Evolutionary conservation across 2,113 vertebrate species (phyloP), one percentile per base, ranked within the genome.

Genomic region (Centropus bengalensis): DNA sequence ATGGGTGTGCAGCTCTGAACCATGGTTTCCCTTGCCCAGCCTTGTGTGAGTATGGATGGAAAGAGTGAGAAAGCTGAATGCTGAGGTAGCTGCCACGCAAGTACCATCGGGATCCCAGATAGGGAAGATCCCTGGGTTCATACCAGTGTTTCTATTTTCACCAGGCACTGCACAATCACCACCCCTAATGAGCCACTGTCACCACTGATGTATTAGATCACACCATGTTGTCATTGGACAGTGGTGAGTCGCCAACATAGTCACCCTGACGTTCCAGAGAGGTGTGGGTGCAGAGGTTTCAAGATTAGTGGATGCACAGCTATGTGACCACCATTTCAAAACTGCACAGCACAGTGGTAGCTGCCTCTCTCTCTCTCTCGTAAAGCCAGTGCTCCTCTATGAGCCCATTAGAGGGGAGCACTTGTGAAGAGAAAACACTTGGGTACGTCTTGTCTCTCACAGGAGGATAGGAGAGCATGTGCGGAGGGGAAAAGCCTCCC

Each of bases 61-160:
- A n/a, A 32, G 13, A 82, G 24, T 6, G 36, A 67, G 59, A 63
- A 88, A 71, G 44, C 18, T n/a, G 38, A 58, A 33, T 6, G 19
- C 70, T 56, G 51, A 90, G 33, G n/a, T 10, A 77, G 66, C 28
- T 86, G 51, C 55, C 42, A 20, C 24, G 13, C 13, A 64, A 30
- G 38, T 22, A 68, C 7, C 1, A 0, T 4, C 3, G 2, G 30
- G 8, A 10, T 49, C 58, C 45, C 4, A 0, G 20, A 52, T 36
- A 32, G 54, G 28, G 54, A 83, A 12, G 7, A 90, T 9, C 59
- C 1, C 1, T 62, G 59, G 22, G 6, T 47, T 83, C 51, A 55
- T 56, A n/a, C 47, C 22, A 22, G 20, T 23, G 22, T 23, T 49
- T 49, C 47, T 49, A 22, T 49, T 49, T 49, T 49, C 47, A 49